Evolutionary conservation across 2,888 invertebrate genomes (phyloP), one percentile per base, ranked within the genome.

Genomic region (Frankliniella fusca): DNA sequence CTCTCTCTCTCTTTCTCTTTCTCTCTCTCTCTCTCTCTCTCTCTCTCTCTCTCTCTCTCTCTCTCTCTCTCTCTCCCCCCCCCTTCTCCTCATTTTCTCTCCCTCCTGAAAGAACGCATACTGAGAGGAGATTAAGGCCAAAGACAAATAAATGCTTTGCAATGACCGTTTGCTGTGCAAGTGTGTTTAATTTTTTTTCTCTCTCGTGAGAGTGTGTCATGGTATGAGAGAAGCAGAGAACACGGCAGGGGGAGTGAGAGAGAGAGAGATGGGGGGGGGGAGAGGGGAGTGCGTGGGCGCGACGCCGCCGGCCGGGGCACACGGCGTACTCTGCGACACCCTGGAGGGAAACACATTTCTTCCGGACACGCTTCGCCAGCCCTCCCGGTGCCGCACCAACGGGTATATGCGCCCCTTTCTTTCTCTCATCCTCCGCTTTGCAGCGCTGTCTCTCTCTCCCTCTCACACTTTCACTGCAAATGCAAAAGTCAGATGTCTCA

Each of bases 261-360:
- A 15, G 15, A 54, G 20, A 54, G 54, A 20, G 54, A 20, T 11
- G 15, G 12, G 5, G 7, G 7, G 54, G 54, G 5, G 54, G 12
- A 12, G 12, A 8, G 54, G 2, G 15, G 54, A 8, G 54, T 8
- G 38, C 54, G 7, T 54, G 54, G 54, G 15, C 1, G 54, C 54
- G 15, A 15, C 18, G 15, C 54, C 65, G 65, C 20, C 18, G 20
- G 23, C 70, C n/a, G 70, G 11, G 70, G 11, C 70, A 27, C 70
- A 27, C 27, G 11, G 70, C 70, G 11, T 76, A 12, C 27, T 27
- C 70, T 27, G 70, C 70, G 70, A 76, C 70, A 76, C 70, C 70
- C 70, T 27, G 70, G 70, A 76, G 70, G 70, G 70, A 76, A 27
- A 27, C 70, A 76, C 70, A 76, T 76, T 76, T 76, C 70, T 76